Evolutionary conservation across 2,113 vertebrate genomes (phyloP), one percentile per base, ranked within the genome.

Genomic region (Nothoprocta pentlandii): DNA sequence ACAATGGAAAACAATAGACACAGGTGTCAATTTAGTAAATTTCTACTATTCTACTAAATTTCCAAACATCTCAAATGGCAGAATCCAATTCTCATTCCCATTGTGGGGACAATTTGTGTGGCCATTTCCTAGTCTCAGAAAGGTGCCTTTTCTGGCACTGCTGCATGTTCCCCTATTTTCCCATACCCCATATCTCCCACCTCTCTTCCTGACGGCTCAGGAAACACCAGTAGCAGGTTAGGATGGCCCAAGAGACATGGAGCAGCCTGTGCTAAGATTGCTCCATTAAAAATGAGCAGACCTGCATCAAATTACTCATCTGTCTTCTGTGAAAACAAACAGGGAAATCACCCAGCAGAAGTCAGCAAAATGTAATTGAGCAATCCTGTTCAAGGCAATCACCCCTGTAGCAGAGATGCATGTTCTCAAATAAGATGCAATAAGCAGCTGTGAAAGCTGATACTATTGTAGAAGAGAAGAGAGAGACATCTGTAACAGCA

Each of bases 201-300:
- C 16, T 9, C 54, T 58, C 28, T 30, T 58, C 54, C 54, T 58
- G 54, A 28, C 6, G 10, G 54, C 28, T 58, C 54, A 32, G 54
- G 54, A 58, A 58, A 32, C 54, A 58, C 28, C 54, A 58, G 54
- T 9, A 58, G 30, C 28, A 58, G 9, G 8, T 30, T 58, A 58
- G 30, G 54, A 32, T 10, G 28, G 54, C 26, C 22, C 46, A 36
- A n/a, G 13, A 54, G 11, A 28, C 54, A 39, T 0, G 0, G 10
- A 19, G 13, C 14, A 61, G 26, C 4, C 53, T 22, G 16, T 54
- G 62, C 14, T 54, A 69, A 69, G 14, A 39, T 42, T 22, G 63
- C 2, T 56, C 4, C 16, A 28, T 17, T 22, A 63, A 53, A 61
- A 53, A 54, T 21, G n/a, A 32, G n/a, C 5, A 49, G 23, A 17